Conservation (phyloP, 1,140 invertebrate genomes). For the Caenorhabditis remanei region DNA sequence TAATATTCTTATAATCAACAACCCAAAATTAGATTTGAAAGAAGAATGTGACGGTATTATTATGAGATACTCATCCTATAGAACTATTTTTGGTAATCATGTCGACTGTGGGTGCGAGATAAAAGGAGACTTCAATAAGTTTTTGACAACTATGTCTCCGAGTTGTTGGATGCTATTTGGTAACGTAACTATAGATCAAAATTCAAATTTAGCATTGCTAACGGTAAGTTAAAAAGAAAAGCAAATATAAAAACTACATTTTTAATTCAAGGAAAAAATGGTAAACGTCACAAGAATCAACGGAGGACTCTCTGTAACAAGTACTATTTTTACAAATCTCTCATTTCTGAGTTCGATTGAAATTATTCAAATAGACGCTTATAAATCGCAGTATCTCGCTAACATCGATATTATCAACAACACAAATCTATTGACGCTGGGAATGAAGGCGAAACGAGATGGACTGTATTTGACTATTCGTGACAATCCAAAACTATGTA, state of each 20-base stretch:
- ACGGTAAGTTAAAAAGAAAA: background rate
- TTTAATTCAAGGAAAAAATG: background rate
- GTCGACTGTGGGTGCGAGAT: background rate
- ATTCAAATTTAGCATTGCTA: background rate
- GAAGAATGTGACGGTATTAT: background rate
- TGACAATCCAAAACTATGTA: conserved; percentile 1
- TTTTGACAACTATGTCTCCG: background rate
- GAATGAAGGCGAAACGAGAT: background rate
- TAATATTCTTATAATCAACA: background rate
- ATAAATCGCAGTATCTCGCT: background rate
- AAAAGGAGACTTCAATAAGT: background rate
- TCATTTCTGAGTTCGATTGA: conserved; percentile 8
- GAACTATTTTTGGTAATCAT: background rate
- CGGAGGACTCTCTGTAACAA: background rate
- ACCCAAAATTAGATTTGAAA: conserved; percentile 11
- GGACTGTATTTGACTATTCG: background rate
- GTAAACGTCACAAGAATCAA: conserved; percentile 6
- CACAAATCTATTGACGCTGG: background rate
- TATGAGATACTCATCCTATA: background rate
- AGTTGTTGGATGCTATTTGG: conserved; percentile 6
- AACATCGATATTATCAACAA: background rate
- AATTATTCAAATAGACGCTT: background rate
- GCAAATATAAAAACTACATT: background rate
- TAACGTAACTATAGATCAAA: conserved; percentile 14
- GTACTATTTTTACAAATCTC: background rate